Percentiles rank a stretch among this genome's conserved stretches.
phyloP scores from a whole-genome alignment of 2,888 invertebrate genomes.

The Sceliomorpha sp. region DNA sequence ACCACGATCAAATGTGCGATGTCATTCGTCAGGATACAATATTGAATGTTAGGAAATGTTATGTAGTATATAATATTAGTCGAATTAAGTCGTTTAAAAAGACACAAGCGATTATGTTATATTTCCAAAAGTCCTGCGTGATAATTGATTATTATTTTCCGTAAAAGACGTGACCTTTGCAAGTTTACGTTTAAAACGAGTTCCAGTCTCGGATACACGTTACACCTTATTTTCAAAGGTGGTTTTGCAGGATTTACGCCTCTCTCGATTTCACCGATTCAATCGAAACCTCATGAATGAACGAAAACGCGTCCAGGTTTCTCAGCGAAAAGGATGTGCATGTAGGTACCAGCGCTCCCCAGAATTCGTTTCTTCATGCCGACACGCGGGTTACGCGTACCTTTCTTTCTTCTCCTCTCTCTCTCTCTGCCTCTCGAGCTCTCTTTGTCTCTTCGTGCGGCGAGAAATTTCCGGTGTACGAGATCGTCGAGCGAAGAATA shows the following conservation, averaged over 20 bases:
- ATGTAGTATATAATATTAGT: no score
- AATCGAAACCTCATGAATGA: slow-evolving; percentile 71
- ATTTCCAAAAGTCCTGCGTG: no score
- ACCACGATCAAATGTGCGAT: no score
- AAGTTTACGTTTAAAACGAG: no score
- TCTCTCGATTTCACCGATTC: slow-evolving; percentile 65
- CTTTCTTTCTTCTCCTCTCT: slow-evolving; percentile 18
- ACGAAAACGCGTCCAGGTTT: slow-evolving; percentile 37
- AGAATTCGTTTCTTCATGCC: slow-evolving; percentile 51
- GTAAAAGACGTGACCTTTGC: no score
- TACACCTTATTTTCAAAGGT: slow-evolving; percentile 44
- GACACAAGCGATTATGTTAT: no score
- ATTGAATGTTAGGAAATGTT: no score
- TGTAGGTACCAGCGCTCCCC: slow-evolving; percentile 34
- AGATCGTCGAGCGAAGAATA: slow-evolving; percentile 52
- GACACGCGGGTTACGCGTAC: slow-evolving; percentile 48
- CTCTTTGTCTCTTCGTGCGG: slow-evolving; percentile 35
- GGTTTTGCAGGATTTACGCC: slow-evolving; percentile 59
- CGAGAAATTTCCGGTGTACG: slow-evolving; percentile 61
- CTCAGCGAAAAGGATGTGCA: slow-evolving; percentile 30
- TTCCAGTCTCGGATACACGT: background rate
- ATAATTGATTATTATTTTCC: no score
- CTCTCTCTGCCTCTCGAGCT: slow-evolving; percentile 26
- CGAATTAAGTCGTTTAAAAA: no score
- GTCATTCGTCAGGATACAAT: no score